These are phyloP conservation scores for Ctenochaetus hawaiiensis DNA, from an alignment of 2,797 vertebrate species.

Conservation along the genomic window DNA sequence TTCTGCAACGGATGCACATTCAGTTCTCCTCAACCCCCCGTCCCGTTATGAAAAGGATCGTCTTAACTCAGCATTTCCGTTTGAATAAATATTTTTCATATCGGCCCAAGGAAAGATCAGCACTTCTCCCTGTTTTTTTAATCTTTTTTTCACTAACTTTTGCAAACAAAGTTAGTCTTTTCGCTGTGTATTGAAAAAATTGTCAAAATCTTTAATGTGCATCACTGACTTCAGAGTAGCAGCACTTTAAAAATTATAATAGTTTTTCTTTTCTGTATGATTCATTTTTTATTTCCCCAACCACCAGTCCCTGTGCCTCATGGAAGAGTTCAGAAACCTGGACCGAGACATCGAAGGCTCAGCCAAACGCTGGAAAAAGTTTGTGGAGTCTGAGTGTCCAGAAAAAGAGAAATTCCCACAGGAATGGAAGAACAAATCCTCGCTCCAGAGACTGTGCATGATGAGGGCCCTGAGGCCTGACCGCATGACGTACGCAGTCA, in stretches of 20 bases:
- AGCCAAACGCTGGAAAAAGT: slow-evolving; percentile 95
- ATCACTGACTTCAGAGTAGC: slow-evolving; percentile 27
- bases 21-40: slow-evolving; percentile 46
- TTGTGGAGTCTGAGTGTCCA: slow-evolving; percentile 93
- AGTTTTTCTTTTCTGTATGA: background rate
- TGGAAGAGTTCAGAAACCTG: slow-evolving; percentile 93
- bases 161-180: slow-evolving; percentile 62
- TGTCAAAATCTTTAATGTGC: slow-evolving; percentile 12
- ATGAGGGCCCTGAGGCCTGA: slow-evolving; percentile 93
- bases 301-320: slow-evolving; percentile 89
- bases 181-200: slow-evolving; percentile 38
- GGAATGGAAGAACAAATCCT: slow-evolving; percentile 95
- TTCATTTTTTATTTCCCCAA: slow-evolving; percentile 10
- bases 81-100: slow-evolving; percentile 72
- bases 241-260: background rate
- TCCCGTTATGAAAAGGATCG: slow-evolving; percentile 66
- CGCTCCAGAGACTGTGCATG: slow-evolving; percentile 93
- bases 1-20: slow-evolving; percentile 78
- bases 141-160: slow-evolving; percentile 33
- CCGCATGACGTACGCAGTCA: slow-evolving; percentile 92
- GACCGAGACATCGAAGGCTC: slow-evolving; percentile 95
- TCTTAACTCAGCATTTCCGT: slow-evolving; percentile 74
- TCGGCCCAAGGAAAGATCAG: slow-evolving; percentile 65
- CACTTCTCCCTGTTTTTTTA: slow-evolving; percentile 43
- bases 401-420: slow-evolving; percentile 96